phyloP scores from a whole-genome alignment of 2,797 vertebrate genomes.

The Macrochelys suwanniensis region DNA sequence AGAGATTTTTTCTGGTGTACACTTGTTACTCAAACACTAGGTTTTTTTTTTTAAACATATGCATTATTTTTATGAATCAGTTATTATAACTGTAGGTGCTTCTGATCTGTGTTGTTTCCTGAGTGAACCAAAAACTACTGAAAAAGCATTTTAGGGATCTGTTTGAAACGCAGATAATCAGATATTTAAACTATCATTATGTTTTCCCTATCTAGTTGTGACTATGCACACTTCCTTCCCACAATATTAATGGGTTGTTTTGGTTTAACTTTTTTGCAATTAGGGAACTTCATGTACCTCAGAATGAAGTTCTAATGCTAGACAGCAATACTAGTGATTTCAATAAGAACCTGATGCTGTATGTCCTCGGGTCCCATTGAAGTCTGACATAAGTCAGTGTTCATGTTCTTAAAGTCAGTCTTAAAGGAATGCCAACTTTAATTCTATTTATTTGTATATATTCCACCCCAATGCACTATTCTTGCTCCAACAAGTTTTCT shows the following conservation, averaged over 20 bases:
- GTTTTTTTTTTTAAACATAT: background rate
- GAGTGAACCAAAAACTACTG: background rate
- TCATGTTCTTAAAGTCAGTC: background rate
- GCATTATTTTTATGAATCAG: background rate
- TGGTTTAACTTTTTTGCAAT: background rate
- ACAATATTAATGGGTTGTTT: background rate
- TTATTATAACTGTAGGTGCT: rapidly evolving
- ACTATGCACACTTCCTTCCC: background rate
- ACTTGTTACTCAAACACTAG: background rate
- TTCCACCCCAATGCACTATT: background rate
- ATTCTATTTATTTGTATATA: background rate
- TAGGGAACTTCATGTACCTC: background rate
- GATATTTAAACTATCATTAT: background rate
- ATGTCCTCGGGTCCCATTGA: background rate
- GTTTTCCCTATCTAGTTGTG: background rate
- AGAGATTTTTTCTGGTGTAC: background rate
- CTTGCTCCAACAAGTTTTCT: background rate
- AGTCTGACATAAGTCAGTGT: background rate
- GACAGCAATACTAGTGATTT: background rate
- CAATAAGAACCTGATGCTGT: background rate
- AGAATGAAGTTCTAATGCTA: background rate
- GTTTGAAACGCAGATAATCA: background rate
- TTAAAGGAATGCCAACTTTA: background rate
- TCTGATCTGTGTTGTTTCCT: background rate
- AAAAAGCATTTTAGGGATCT: background rate